These are phyloP conservation scores for Alligator mississippiensis DNA, from an alignment of 2,113 vertebrate species.

Conservation along the genomic window DNA sequence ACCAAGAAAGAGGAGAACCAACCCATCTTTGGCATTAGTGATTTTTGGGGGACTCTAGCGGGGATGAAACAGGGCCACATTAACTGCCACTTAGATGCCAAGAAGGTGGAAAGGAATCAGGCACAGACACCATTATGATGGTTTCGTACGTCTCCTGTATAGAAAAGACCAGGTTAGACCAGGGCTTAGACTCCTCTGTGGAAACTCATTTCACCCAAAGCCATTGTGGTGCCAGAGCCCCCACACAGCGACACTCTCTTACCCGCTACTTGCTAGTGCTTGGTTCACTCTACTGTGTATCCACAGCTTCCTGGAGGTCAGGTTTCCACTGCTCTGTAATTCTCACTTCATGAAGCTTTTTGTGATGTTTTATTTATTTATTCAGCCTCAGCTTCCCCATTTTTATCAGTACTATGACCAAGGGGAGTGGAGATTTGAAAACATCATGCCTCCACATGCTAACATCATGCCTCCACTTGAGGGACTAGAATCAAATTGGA, in stretches of 20 bases:
- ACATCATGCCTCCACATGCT: background rate
- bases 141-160: background rate
- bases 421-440: background rate
- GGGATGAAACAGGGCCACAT: no score
- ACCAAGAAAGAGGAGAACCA: no score
- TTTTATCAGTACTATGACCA: background rate
- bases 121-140: no score
- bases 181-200: background rate
- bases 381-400: background rate
- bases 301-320: background rate
- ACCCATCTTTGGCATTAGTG: no score
- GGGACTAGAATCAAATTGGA: background rate
- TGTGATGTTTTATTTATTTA: background rate
- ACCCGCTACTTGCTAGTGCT: background rate
- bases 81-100: no score
- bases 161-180: background rate
- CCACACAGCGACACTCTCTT: background rate
- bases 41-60: no score
- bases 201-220: background rate
- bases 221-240: background rate
- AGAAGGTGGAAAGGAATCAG: no score
- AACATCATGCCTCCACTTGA: background rate
- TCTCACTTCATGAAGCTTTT: background rate
- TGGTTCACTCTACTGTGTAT: background rate
- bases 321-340: background rate